Evolutionary conservation across 2,888 invertebrate species (phyloP).

Genomic region (Nephrotoma guestfalica): DNA sequence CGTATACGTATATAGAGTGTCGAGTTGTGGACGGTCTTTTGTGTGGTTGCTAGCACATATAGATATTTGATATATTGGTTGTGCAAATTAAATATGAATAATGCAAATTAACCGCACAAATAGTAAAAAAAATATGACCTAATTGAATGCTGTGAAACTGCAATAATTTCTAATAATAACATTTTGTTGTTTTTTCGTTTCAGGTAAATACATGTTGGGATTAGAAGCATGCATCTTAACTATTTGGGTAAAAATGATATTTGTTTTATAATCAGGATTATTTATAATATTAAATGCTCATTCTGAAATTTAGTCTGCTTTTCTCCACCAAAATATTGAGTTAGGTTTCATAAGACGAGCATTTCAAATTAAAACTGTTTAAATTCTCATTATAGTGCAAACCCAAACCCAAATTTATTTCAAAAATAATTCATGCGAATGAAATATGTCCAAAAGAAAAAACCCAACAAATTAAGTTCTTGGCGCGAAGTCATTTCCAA

Average conservation of each 20-base stretch:
- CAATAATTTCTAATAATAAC: neutral
- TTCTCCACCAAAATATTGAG: too few relatives aligned
- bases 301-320: too few relatives aligned
- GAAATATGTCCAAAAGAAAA: too few relatives aligned
- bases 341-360: too few relatives aligned
- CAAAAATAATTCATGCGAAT: too few relatives aligned
- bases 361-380: too few relatives aligned
- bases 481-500: too few relatives aligned
- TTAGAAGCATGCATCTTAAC: neutral
- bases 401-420: too few relatives aligned
- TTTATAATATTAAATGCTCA: too few relatives aligned
- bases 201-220: neutral
- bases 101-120: neutral
- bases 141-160: neutral
- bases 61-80: neutral
- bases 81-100: neutral
- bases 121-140: neutral
- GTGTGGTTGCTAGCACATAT: neutral
- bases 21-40: neutral
- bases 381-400: too few relatives aligned
- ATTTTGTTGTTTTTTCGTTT: neutral
- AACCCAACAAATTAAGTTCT: too few relatives aligned
- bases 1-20: neutral
- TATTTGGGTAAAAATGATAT: neutral
- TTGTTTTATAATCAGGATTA: too few relatives aligned